phyloP scores from a whole-genome alignment of 2,888 invertebrate genomes.

The Macrosiphum euphorbiae region DNA sequence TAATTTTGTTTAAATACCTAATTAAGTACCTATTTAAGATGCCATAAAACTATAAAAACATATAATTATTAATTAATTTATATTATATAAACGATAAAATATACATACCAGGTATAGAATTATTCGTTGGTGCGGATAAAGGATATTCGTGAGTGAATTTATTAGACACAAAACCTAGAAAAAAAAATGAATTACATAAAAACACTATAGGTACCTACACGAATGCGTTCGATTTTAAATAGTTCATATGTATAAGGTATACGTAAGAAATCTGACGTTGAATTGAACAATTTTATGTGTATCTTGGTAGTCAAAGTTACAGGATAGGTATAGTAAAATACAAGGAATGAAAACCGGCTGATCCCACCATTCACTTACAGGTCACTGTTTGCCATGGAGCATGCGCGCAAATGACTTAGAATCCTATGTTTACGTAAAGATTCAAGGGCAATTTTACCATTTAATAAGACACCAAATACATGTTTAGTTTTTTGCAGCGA shows the following conservation, averaged over 20 bases:
- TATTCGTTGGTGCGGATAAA: not conserved
- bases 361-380: not conserved
- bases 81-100: not conserved
- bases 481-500: not conserved
- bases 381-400: slow-evolving; percentile 14
- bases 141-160: slow-evolving; percentile 40
- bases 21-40: not conserved
- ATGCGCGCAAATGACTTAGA: slow-evolving; percentile 13
- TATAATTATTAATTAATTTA: not conserved
- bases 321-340: not conserved
- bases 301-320: not conserved
- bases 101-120: not conserved
- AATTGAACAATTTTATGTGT: not conserved
- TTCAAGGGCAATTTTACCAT: slow-evolving; percentile 47
- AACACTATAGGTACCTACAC: not conserved
- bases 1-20: not conserved
- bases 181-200: not conserved
- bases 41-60: not conserved
- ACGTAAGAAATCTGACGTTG: not conserved
- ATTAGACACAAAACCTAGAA: slow-evolving; percentile 9
- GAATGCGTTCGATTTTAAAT: not conserved
- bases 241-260: not conserved
- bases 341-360: slow-evolving; percentile 41
- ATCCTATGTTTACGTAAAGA: slow-evolving; percentile 8
- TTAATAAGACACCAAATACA: not conserved